Percentiles rank a stretch among this genome's conserved stretches.
Conservation (phyloP, 2,797 vertebrate species). For the Kryptopterus vitreolus region DNA sequence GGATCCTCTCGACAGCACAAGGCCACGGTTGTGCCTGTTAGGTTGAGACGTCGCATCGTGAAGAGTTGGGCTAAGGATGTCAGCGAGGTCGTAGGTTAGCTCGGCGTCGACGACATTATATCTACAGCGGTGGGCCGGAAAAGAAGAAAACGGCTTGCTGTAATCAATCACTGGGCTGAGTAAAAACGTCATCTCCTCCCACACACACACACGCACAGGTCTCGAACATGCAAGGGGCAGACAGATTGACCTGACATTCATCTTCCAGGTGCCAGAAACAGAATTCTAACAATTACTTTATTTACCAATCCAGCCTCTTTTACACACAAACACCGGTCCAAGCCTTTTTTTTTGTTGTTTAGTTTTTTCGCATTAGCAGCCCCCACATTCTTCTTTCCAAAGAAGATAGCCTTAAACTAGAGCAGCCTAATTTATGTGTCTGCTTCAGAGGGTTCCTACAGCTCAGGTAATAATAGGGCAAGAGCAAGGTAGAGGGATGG, state of each 20-base stretch:
- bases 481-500: slow-evolving; percentile 10
- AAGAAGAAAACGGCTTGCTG: slow-evolving; percentile 33
- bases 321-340: neutral
- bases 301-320: slow-evolving; percentile 20
- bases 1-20: slow-evolving; percentile 37
- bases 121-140: slow-evolving; percentile 38
- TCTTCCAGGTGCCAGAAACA: slow-evolving; percentile 29
- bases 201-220: slow-evolving; percentile 19
- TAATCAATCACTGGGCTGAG: slow-evolving; percentile 49
- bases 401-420: slow-evolving; percentile 22
- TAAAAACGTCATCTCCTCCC: slow-evolving; percentile 38
- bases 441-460: slow-evolving; percentile 37
- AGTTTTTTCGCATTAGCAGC: slow-evolving; percentile 21
- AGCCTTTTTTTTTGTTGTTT: no score
- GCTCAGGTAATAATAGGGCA: slow-evolving; percentile 51
- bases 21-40: slow-evolving; percentile 44
- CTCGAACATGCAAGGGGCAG: slow-evolving; percentile 32
- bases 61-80: slow-evolving; percentile 14
- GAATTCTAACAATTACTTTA: slow-evolving; percentile 14
- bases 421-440: slow-evolving; percentile 42
- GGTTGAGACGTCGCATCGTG: slow-evolving; percentile 50
- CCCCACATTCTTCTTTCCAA: slow-evolving; percentile 5
- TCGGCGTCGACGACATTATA: slow-evolving; percentile 18
- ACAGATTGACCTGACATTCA: slow-evolving; percentile 50
- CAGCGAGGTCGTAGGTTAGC: slow-evolving; percentile 11